Percentiles rank a stretch among this genome's conserved stretches.
Evolutionary conservation across 2,888 invertebrate genomes (phyloP).

Genomic region (Sarcophaga rosellei): DNA sequence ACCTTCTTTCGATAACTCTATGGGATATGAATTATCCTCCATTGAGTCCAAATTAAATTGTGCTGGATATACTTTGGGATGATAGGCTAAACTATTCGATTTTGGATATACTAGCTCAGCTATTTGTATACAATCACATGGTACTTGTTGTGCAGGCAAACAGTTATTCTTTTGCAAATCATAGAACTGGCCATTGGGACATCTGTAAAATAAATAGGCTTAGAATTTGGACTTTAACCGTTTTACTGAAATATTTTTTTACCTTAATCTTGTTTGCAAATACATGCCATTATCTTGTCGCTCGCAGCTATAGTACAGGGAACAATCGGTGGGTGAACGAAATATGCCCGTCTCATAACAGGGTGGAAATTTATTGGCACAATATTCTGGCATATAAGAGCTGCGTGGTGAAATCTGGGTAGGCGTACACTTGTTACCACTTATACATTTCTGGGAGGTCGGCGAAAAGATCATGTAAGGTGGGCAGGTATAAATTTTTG

Average conservation of each 20-base stretch:
- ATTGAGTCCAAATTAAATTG: constrained; percentile 62
- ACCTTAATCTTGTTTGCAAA: constrained; percentile 79
- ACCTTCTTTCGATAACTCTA: constrained; percentile 63
- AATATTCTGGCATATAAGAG: constrained; percentile 74
- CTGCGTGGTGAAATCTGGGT: constrained; percentile 76
- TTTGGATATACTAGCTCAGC: constrained; percentile 71
- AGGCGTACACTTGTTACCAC: constrained; percentile 74
- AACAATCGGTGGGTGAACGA: constrained; percentile 79
- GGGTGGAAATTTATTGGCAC: constrained; percentile 78
- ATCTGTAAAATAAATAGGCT: constrained; percentile 67
- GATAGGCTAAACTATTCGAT: constrained; percentile 47
- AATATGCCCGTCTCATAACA: constrained; percentile 79
- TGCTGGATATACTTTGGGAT: constrained; percentile 55
- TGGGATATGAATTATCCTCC: constrained; percentile 62
- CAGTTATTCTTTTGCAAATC: constrained; percentile 72
- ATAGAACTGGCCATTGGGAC: constrained; percentile 74
- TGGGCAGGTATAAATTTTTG: constrained; percentile 78
- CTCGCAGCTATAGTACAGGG: constrained; percentile 81
- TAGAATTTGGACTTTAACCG: too few relatives aligned
- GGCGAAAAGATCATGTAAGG: constrained; percentile 76
- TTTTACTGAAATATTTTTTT: constrained; percentile 12
- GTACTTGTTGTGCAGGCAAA: constrained; percentile 71
- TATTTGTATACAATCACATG: constrained; percentile 71
- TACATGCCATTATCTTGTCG: constrained; percentile 76
- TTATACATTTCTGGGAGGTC: constrained; percentile 75